Conservation (phyloP, 2,888 invertebrate genomes). For the Pecten maximus region DNA sequence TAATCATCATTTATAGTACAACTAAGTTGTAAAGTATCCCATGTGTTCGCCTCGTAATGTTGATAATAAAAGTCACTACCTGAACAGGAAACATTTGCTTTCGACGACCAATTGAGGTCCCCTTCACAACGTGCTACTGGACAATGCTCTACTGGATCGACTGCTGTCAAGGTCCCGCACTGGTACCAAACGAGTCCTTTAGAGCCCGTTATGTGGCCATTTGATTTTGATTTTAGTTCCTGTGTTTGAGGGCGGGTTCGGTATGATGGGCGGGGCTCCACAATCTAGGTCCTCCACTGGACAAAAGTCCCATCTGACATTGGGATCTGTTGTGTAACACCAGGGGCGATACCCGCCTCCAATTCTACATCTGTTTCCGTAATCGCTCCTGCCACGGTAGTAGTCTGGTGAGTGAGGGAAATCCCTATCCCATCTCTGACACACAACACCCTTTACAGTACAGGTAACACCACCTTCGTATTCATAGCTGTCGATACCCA, state of each 20-base stretch:
- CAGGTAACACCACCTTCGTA: background rate
- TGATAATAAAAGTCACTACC: too few relatives aligned
- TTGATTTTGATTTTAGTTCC: background rate
- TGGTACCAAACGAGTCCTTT: background rate
- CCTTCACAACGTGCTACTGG: background rate
- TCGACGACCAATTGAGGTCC: background rate
- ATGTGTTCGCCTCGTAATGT: too few relatives aligned
- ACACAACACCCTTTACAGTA: background rate
- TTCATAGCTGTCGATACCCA: too few relatives aligned
- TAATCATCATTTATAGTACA: too few relatives aligned
- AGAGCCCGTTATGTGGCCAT: background rate
- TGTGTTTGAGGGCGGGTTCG: background rate
- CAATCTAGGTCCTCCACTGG: background rate
- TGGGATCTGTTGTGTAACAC: background rate
- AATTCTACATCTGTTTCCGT: background rate
- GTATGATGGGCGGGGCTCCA: background rate
- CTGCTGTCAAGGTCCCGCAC: background rate
- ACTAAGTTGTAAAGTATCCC: too few relatives aligned
- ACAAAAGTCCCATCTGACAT: background rate
- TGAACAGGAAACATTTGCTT: background rate
- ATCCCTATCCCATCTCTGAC: background rate
- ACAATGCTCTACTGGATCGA: background rate
- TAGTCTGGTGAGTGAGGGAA: background rate
- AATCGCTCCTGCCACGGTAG: background rate
- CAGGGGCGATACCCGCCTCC: background rate